Evolutionary conservation across 1,140 invertebrate genomes (phyloP), one percentile per base, ranked within the genome.

Genomic region (Aphelenchoides avenae): DNA sequence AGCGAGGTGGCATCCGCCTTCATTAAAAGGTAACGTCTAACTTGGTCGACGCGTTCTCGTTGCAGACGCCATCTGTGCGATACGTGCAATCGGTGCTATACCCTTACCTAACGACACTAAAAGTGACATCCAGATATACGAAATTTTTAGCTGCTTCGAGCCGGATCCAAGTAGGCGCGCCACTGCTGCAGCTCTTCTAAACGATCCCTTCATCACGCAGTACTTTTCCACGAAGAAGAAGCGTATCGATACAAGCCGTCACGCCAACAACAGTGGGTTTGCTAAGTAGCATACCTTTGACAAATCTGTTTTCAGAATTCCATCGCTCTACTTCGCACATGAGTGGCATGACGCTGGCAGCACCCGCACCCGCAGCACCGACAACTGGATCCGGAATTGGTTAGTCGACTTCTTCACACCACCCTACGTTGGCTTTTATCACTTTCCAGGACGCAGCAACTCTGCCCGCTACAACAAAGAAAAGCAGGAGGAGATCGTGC

Each of bases 1-100:
- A 89, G 89, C 6, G 84, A 87, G 29, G 84, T 86, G 78, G 91
- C 91, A 0, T 89, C 87, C 73, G 86, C 82, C 62, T 97, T 97
- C 71, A 93, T 96, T 71, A 77, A 91, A 30, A 84, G 87, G 81
- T 82, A 55, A 54, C 30, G n/a, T n/a, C n/a, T n/a, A n/a, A n/a
- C n/a, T n/a, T n/a, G n/a, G n/a, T n/a, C n/a, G n/a, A n/a, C n/a
- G n/a, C n/a, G n/a, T n/a, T n/a, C n/a, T n/a, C n/a, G n/a, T n/a
- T n/a, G n/a, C n/a, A n/a, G n/a, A n/a, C n/a, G n/a, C n/a, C n/a
- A n/a, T n/a, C n/a, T n/a, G n/a, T n/a, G n/a, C n/a, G n/a, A n/a
- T n/a, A n/a, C n/a, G n/a, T n/a, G n/a, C n/a, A n/a, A n/a, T n/a
- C n/a, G n/a, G n/a, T n/a, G n/a, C n/a, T n/a, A n/a, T n/a, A n/a